These are phyloP conservation scores for Zaprionus camerounensis DNA, from an alignment of 1,140 invertebrate genomes.

Conservation along the genomic window DNA sequence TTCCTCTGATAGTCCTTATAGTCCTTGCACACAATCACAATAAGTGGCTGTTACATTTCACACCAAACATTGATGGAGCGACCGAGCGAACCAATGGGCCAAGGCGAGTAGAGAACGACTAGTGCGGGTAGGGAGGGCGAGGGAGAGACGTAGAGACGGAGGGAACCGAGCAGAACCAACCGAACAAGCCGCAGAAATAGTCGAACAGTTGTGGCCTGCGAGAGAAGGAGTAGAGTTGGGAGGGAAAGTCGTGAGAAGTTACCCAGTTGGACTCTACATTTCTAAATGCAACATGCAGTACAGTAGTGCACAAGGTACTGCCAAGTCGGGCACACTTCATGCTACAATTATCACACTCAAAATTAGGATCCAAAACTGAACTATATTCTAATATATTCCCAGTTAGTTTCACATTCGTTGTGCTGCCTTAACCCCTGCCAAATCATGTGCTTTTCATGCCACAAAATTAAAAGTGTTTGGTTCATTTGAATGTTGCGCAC, in stretches of 20 bases:
- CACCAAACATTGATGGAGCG: conserved; percentile 74
- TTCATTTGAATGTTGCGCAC: background rate
- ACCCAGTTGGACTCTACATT: background rate
- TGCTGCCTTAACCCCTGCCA: background rate
- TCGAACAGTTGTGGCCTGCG: conserved; percentile 35
- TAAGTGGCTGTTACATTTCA: conserved; percentile 82
- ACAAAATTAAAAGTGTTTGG: background rate
- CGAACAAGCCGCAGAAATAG: conserved; percentile 52
- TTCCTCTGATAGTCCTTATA: conserved; percentile 8
- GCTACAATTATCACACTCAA: too few relatives aligned
- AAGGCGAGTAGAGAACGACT: conserved; percentile 8
- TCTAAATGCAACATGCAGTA: background rate
- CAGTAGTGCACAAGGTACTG: background rate
- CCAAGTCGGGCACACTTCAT: background rate
- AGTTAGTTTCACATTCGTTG: background rate
- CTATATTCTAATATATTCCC: background rate
- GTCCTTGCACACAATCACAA: conserved; percentile 65
- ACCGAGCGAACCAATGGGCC: conserved; percentile 32
- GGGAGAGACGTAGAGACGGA: background rate
- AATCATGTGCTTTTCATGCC: background rate
- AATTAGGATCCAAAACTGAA: too few relatives aligned
- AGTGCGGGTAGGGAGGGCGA: background rate
- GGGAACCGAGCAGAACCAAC: conserved; percentile 26
- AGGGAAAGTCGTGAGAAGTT: background rate
- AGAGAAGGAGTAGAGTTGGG: background rate